These are phyloP conservation scores for Drosophila arawakana DNA, from an alignment of 1,140 invertebrate genomes.

Conservation along the genomic window DNA sequence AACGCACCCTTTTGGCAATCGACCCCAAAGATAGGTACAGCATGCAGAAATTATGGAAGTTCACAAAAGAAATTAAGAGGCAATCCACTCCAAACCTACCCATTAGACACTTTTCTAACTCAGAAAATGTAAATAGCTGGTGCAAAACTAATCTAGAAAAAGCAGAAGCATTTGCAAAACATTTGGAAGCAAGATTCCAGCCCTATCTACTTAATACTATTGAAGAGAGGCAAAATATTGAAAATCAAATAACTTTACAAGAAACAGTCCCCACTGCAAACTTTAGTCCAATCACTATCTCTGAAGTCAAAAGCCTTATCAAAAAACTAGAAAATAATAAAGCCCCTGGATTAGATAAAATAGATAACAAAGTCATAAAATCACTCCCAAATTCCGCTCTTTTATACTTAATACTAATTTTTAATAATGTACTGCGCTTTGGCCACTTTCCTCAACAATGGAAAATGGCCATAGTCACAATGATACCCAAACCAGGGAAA, in stretches of 20 bases:
- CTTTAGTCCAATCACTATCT: neutral
- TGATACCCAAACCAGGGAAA: conserved; percentile 24
- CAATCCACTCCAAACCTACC: no score
- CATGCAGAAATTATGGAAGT: no score
- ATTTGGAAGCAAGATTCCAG: no score
- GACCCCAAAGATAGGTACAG: no score
- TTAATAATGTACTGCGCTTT: neutral
- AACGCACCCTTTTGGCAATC: no score
- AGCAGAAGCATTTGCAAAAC: no score
- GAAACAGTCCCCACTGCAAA: neutral
- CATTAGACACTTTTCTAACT: no score
- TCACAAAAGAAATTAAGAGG: no score
- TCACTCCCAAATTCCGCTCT: neutral
- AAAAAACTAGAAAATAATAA: neutral
- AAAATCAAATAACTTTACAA: neutral
- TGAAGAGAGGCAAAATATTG: neutral
- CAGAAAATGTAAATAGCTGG: no score
- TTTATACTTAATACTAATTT: conserved; percentile 5
- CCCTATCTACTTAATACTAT: neutral
- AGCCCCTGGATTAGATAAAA: conserved; percentile 7
- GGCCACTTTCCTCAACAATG: conserved; percentile 5
- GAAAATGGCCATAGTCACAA: conserved; percentile 5
- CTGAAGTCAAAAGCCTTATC: neutral
- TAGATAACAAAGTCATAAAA: conserved; percentile 1
- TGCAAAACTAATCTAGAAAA: no score